Base-by-base conservation (phyloP, 1,140 invertebrate genomes). In the Drosophila triauraria region DNA sequence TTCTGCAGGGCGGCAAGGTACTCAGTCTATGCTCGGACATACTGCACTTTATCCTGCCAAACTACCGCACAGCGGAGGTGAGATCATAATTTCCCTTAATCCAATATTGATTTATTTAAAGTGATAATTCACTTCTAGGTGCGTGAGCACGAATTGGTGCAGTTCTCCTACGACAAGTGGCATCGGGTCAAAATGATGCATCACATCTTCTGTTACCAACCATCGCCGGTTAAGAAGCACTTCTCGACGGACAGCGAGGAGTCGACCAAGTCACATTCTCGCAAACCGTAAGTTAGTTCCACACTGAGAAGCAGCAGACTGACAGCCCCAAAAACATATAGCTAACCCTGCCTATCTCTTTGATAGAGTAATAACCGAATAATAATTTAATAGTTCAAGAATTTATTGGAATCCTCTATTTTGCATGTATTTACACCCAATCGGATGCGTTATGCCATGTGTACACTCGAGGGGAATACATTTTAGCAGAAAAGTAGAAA, bases 171-270 rank as follows among this genome's bases (percentile, higher is more conserved):
- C 78, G 96, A 95, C 54, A 95, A 96, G 76, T 97, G 97, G 96
- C 96, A 96, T 76, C 95, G 96, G 7, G 96, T 97, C 0, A 95
- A 95, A 80, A 95, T 98, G 94, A 95, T 98, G 93, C 97, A 97
- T 93, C 96, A 97, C 74, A 96, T 97, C 44, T 97, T 97, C 91
- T 97, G 96, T 76, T 98, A 98, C 91, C 96, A 97, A 83, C 96
- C 96, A 0, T 97, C 96, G 2, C 97, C 97, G 0, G 94, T 96
- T 2, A 95, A 96, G 90, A 95, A 96, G 76, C 95, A 96, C 72
- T 97, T 97, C 90, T 96, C 96, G 3, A 95, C 95, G 56, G 95
- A 96, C 78, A 94, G 94, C 50, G 95, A 96, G 67, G 92, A 93
- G 65, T 91, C 92, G 0, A 62, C 76, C 10, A 77, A 82, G 38